Evolutionary conservation across 1,140 invertebrate genomes (phyloP).

Genomic region (Hyles euphorbiae): DNA sequence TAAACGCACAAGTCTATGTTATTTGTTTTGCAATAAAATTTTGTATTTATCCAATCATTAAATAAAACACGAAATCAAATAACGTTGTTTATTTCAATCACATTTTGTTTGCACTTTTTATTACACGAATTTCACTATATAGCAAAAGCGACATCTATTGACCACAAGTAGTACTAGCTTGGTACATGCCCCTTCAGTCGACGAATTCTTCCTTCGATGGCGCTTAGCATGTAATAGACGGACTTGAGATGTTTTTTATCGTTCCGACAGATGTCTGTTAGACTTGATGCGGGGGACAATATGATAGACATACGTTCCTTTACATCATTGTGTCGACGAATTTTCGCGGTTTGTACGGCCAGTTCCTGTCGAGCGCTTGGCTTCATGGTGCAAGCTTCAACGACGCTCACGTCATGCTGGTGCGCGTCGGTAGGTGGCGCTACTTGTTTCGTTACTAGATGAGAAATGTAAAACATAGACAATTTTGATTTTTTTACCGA

Average conservation of each 20-base stretch:
- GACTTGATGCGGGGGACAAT: slow-evolving; percentile 28
- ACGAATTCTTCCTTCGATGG: slow-evolving; percentile 55
- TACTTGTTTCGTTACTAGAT: slow-evolving; percentile 35
- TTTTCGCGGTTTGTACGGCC: slow-evolving; percentile 34
- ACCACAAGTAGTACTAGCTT: slow-evolving; percentile 8
- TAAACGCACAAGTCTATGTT: too few relatives aligned
- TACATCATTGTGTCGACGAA: slow-evolving; percentile 8
- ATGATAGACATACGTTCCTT: slow-evolving; percentile 17
- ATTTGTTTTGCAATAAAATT: too few relatives aligned
- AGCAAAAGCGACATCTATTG: slow-evolving; percentile 35
- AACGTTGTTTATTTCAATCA: not conserved
- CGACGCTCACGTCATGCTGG: slow-evolving; percentile 12
- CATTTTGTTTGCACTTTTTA: not conserved
- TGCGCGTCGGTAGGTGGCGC: slow-evolving; percentile 27
- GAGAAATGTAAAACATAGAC: not conserved
- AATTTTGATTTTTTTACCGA: too few relatives aligned
- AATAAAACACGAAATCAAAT: too few relatives aligned
- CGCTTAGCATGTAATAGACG: slow-evolving; percentile 47
- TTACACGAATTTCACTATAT: not conserved
- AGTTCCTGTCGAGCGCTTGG: slow-evolving; percentile 38
- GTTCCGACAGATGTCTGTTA: slow-evolving; percentile 36
- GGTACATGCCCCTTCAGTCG: slow-evolving; percentile 41
- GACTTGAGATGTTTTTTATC: slow-evolving; percentile 46
- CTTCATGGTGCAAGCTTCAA: slow-evolving; percentile 54
- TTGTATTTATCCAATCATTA: too few relatives aligned